Evolutionary conservation across 2,888 invertebrate genomes (phyloP).

Genomic region (Standfussiana lucernea): DNA sequence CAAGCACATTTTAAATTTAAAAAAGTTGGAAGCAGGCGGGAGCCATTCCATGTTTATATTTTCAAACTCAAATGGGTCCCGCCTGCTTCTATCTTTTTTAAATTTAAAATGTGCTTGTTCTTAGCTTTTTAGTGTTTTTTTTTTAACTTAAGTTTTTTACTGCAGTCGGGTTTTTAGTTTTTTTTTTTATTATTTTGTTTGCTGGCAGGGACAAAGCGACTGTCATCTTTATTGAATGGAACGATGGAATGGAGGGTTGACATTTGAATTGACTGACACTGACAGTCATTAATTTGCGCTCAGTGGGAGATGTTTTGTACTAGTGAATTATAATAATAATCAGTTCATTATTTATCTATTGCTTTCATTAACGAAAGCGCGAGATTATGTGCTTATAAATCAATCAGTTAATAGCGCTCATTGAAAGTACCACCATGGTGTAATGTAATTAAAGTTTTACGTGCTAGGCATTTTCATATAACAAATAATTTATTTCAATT

Average conservation of each 20-base stretch:
- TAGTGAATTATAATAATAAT: slow-evolving; percentile 34
- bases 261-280: slow-evolving; percentile 13
- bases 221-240: slow-evolving; percentile 2
- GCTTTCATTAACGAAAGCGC: neutral
- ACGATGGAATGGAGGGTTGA: neutral
- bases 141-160: no score
- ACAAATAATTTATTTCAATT: slow-evolving; percentile 35
- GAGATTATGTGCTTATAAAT: slow-evolving; percentile 11
- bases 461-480: slow-evolving; percentile 33
- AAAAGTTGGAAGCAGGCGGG: no score
- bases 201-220: slow-evolving; percentile 10
- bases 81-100: no score
- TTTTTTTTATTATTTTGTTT: slow-evolving; percentile 10
- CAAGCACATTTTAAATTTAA: no score
- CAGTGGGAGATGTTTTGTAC: slow-evolving; percentile 36
- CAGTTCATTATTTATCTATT: slow-evolving; percentile 22
- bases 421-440: slow-evolving; percentile 30
- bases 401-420: neutral
- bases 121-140: no score
- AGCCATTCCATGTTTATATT: no score
- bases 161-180: no score
- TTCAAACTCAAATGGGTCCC: no score
- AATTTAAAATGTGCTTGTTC: no score
- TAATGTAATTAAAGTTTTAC: slow-evolving; percentile 19
- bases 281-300: slow-evolving; percentile 46